Base-by-base conservation (phyloP, 2,797 vertebrate genomes). In the Miichthys miiuy region DNA sequence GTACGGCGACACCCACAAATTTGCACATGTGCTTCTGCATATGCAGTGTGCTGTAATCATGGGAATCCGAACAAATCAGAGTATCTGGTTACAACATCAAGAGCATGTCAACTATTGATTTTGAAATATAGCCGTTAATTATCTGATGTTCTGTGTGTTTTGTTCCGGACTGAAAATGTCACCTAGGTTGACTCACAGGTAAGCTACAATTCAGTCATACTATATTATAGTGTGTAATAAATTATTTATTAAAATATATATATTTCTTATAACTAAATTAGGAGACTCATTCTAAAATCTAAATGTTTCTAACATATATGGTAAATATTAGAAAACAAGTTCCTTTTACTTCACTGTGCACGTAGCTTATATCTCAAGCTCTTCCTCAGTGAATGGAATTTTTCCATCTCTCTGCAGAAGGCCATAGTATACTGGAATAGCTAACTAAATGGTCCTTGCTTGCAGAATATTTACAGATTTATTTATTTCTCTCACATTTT, bases 401-500 rank as follows among this genome's bases (percentile, higher is more conserved):
- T 11, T 41, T 38, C 0, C 2, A 42, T 64, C 30, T 72, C 21
- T 65, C 72, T 57, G n/a, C 46, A 47, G 50, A 68, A 4, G n/a
- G 46, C 23, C 44, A 20, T n/a, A 9, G 25, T 30, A 34, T 46
- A 17, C 23, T 30, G 18, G 5, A 71, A 52, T 11, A 51, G 30
- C 21, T 20, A 44, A 48, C 18, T 38, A 55, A 56, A 72, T 64
- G 47, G 52, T 54, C 20, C 25, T 68, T 75, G 17, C 34, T 38
- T 75, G 41, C 20, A 42, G 46, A 66, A 74, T 46, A 61, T 77
- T 50, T 66, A 67, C 42, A 44, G 13, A 42, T 3, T 4, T 12
- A 44, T 44, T 44, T 13, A 4, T 13, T 50, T 70, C 4, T 68
- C 68, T 76, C 44, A 57, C 56, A 42, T 44, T 54, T 68, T 47